A percentile compares a stretch with the other conserved stretches of the same genome.
phyloP scores from a whole-genome alignment of 2,888 invertebrate species.

The Hipparchia semele region DNA sequence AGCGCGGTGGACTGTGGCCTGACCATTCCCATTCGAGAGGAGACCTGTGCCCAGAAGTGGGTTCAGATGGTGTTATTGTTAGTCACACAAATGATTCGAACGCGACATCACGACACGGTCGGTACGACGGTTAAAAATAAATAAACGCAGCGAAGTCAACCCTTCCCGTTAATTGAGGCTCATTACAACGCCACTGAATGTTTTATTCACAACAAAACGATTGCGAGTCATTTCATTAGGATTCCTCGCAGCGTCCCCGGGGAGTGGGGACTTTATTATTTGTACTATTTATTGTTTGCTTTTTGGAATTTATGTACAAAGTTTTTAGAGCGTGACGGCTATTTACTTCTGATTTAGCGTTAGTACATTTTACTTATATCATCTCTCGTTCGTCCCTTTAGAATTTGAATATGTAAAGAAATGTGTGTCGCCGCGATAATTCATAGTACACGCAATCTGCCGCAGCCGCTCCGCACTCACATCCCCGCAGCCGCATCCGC shows the following conservation, averaged over 20 bases:
- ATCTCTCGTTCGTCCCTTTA: too few relatives aligned
- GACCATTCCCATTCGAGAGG: too few relatives aligned
- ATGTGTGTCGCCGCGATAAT: not conserved
- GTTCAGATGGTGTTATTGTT: too few relatives aligned
- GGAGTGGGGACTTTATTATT: not conserved
- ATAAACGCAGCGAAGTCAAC: not conserved
- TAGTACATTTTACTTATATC: not conserved
- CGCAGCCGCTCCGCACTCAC: too few relatives aligned
- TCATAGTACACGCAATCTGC: too few relatives aligned
- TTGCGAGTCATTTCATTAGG: constrained; percentile 1
- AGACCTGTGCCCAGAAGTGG: too few relatives aligned
- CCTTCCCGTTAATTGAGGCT: not conserved
- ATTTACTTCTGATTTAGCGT: not conserved
- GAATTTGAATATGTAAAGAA: not conserved
- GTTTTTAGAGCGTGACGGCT: not conserved
- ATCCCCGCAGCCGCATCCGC: too few relatives aligned
- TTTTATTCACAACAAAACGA: constrained; percentile 1
- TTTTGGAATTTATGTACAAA: not conserved
- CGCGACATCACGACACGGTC: too few relatives aligned
- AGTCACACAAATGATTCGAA: too few relatives aligned
- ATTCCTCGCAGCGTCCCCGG: not conserved
- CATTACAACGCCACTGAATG: constrained; percentile 3
- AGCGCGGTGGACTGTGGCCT: too few relatives aligned
- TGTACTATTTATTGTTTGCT: not conserved
- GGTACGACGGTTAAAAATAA: not conserved